These are phyloP conservation scores for Sus cebifrons DNA, from an alignment of 2,797 vertebrate genomes.

Conservation along the genomic window DNA sequence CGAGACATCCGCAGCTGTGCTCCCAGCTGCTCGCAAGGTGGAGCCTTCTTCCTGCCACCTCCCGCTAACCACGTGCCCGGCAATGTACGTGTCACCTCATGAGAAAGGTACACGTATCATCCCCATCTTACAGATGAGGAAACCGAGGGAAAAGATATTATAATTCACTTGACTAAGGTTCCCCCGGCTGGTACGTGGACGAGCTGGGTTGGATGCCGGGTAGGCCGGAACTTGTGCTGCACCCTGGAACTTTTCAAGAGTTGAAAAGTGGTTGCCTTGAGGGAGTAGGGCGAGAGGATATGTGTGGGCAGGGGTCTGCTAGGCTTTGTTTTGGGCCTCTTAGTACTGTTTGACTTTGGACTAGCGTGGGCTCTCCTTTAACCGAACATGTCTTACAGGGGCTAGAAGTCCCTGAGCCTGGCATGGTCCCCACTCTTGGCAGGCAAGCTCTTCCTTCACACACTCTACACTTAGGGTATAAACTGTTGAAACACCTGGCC, in stretches of 20 bases:
- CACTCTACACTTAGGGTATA: constrained; percentile 22
- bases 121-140: constrained; percentile 48
- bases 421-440: neutral
- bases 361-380: constrained; percentile 36
- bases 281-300: neutral
- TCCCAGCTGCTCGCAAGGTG: constrained; percentile 25
- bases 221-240: neutral
- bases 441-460: constrained; percentile 40
- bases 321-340: constrained; percentile 49
- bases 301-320: neutral
- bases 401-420: constrained; percentile 33
- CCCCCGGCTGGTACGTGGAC: neutral
- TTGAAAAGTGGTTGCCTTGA: constrained; percentile 22
- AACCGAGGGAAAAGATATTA: constrained; percentile 42
- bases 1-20: neutral
- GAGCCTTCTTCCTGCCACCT: neutral
- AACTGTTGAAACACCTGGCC: constrained; percentile 50
- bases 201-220: neutral
- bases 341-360: constrained; percentile 60
- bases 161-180: neutral
- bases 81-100: neutral
- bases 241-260: constrained; percentile 17
- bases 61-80: neutral
- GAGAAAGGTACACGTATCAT: neutral
- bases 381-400: neutral